phyloP scores from a whole-genome alignment of 2,113 vertebrate genomes.

The Myanophis thanlyinensis region DNA sequence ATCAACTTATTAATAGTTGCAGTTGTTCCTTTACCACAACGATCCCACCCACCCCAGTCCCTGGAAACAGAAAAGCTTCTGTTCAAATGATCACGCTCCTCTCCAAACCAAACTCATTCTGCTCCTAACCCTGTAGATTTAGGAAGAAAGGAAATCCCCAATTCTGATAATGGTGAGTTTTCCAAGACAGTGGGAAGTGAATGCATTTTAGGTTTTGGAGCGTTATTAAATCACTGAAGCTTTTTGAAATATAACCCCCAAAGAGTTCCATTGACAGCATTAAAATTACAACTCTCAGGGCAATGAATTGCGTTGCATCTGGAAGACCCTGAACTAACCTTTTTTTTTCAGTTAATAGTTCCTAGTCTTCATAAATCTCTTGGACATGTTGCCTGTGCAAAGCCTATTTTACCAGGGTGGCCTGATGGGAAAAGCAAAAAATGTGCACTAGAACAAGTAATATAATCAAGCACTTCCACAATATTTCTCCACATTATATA shows the following conservation, averaged over 20 bases:
- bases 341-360: not conserved
- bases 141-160: not conserved
- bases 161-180: not conserved
- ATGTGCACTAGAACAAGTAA: not conserved
- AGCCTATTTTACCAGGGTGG: not conserved
- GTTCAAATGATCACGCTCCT: not conserved
- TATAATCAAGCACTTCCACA: not conserved
- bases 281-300: not conserved
- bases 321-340: not conserved
- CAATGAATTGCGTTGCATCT: not conserved
- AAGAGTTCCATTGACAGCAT: not conserved
- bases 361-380: not conserved
- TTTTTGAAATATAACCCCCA: not conserved
- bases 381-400: not conserved
- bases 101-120: not conserved
- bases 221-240: not conserved
- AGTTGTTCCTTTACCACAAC: not conserved
- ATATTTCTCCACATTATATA: not conserved
- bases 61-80: not conserved
- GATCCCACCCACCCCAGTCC: not conserved
- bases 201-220: not conserved
- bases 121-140: not conserved
- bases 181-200: not conserved
- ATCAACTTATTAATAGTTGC: slow-evolving; percentile 15
- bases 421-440: not conserved